Percentiles rank a stretch among this genome's conserved stretches.
phyloP scores from a whole-genome alignment of 2,888 invertebrate species.

The Mythimna albipuncta region DNA sequence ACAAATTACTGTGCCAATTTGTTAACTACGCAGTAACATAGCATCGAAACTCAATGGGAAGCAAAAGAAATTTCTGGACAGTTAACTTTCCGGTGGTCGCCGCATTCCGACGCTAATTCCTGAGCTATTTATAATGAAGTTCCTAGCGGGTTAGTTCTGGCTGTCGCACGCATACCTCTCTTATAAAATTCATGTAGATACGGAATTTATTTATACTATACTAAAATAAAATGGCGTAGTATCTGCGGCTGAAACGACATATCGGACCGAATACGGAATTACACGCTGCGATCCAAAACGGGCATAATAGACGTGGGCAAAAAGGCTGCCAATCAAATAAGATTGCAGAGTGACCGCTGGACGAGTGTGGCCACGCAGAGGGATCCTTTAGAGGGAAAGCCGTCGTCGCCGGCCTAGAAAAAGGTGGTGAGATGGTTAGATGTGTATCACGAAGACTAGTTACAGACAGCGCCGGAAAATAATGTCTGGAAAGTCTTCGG shows the following conservation, averaged over 20 bases:
- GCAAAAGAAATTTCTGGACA: conserved; percentile 57
- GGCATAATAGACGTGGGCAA: too few relatives aligned
- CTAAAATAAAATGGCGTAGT: not conserved
- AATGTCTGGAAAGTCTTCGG: too few relatives aligned
- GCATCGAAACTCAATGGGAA: conserved; percentile 23
- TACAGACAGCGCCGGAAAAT: too few relatives aligned
- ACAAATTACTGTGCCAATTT: not conserved
- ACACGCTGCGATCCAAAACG: too few relatives aligned
- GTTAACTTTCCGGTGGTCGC: conserved; percentile 60
- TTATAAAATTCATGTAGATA: conserved; percentile 48
- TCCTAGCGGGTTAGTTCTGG: conserved; percentile 67
- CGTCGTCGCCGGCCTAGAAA: too few relatives aligned
- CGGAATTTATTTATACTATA: conserved; percentile 40
- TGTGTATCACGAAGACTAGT: too few relatives aligned
- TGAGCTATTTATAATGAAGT: conserved; percentile 72
- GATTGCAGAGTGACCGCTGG: too few relatives aligned
- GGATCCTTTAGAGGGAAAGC: too few relatives aligned
- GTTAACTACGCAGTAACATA: conserved; percentile 23
- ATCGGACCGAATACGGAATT: too few relatives aligned
- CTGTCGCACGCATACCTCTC: conserved; percentile 69
- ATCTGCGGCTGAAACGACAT: not conserved
- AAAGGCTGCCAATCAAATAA: too few relatives aligned
- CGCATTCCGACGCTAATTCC: conserved; percentile 71
- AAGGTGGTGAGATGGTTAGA: too few relatives aligned
- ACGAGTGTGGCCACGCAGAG: too few relatives aligned